Evolutionary conservation across 1,140 invertebrate species (phyloP).

Genomic region (Drusus annulatus): DNA sequence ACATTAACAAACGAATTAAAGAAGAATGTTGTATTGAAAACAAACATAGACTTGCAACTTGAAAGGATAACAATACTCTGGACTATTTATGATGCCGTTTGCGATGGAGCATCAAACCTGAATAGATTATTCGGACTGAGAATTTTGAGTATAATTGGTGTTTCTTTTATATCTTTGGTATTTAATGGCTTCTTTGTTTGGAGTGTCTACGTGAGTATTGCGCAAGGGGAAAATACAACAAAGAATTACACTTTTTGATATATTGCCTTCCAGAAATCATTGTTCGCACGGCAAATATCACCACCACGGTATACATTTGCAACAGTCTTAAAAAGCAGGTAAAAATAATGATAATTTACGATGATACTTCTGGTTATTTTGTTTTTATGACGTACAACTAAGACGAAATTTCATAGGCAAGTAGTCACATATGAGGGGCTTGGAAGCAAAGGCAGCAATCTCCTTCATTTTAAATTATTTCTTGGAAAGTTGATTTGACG

Average conservation of each 20-base stretch:
- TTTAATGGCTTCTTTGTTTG: slow-evolving; percentile 13
- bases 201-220: not conserved
- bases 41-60: not conserved
- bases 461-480: no score
- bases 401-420: not conserved
- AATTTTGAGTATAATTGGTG: not conserved
- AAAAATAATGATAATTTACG: no score
- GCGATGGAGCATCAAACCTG: not conserved
- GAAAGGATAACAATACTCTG: slow-evolving; percentile 60
- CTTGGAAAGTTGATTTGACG: no score
- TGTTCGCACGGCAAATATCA: not conserved
- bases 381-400: not conserved
- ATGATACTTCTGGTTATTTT: no score
- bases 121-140: slow-evolving; percentile 2
- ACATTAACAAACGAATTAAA: not conserved
- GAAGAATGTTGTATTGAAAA: slow-evolving; percentile 1
- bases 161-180: slow-evolving; percentile 13
- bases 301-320: not conserved
- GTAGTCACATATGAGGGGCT: not conserved
- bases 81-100: slow-evolving; percentile 14
- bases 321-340: slow-evolving; percentile 14
- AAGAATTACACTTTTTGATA: not conserved
- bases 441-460: no score
- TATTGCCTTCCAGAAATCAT: not conserved
- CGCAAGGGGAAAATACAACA: not conserved